These are phyloP conservation scores for Caenorhabditis tropicalis DNA, from an alignment of 1,140 invertebrate species.

Conservation along the genomic window DNA sequence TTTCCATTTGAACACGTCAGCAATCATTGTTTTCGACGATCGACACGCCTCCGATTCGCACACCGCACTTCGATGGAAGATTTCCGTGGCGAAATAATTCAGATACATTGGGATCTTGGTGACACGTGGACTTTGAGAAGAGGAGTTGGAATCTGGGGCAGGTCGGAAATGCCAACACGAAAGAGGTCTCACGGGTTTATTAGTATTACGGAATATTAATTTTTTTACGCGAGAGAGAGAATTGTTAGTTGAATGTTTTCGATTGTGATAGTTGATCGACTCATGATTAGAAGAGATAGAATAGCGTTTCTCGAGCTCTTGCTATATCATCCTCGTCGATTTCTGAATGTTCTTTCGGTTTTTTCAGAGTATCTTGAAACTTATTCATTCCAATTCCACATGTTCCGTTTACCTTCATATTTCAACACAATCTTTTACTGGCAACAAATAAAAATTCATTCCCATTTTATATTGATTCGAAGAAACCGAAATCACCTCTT, in stretches of 20 bases:
- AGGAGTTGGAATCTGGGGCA: background rate
- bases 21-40: conserved; percentile 27
- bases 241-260: background rate
- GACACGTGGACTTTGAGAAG: background rate
- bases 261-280: no score
- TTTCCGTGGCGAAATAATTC: conserved; percentile 31
- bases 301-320: no score
- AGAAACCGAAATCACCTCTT: background rate
- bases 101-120: conserved; percentile 15
- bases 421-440: no score
- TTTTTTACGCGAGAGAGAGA: background rate
- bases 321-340: no score
- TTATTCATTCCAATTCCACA: no score
- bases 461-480: background rate
- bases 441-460: no score
- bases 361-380: no score
- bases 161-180: background rate
- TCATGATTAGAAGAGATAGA: no score
- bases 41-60: background rate
- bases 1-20: conserved; percentile 42
- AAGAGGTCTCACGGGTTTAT: background rate
- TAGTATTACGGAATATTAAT: background rate
- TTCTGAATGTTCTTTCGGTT: no score
- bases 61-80: conserved; percentile 34
- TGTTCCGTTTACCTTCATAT: no score